Evolutionary conservation across 2,888 invertebrate genomes (phyloP), one percentile per base, ranked within the genome.

Genomic region (Congeria kusceri): DNA sequence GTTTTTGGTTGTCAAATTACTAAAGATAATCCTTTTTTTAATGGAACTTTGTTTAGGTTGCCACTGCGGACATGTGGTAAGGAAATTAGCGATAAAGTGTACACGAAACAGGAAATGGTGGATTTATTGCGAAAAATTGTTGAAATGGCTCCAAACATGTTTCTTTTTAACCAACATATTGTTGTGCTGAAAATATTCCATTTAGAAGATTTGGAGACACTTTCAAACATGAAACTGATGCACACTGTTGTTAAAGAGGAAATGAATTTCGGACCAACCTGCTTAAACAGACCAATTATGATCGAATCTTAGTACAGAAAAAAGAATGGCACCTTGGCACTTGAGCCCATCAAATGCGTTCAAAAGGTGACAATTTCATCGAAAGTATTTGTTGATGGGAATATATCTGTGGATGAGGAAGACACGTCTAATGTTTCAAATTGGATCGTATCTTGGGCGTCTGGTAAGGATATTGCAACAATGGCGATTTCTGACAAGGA

Each of bases 121-220:
- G 64, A 76, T 0, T 83, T 93, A 28, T 81, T 93, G 20, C 56
- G 80, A 29, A 86, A 87, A 66, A 71, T 92, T 5, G 70, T 85
- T 15, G 73, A 88, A 39, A 76, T 83, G 7, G 87, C 87, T 3
- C 89, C 89, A 44, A 87, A 86, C 39, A 68, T 93, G 28, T 77
- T 93, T 20, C 79, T 93, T 28, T 93, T 92, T 80, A 91, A 91
- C 5, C 92, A 92, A 75, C 90, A 89, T 80, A 87, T 93, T 15
- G 29, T 76, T 29, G 78, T 74, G 32, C 72, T 92, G 28, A 78
- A 85, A 64, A 70, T 90, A 25, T 90, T 86, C 73, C 89, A 91
- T 75, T 75, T 91, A 20, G 63, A 57, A 7, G 63, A 79, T 29
- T 66, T 49, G 13, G 46, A 29, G 3, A 32, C 49, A 20, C 64